Percentiles rank a stretch among this genome's conserved stretches.
Evolutionary conservation across 2,888 invertebrate genomes (phyloP).

Genomic region (Acanthosepion pharaonis): DNA sequence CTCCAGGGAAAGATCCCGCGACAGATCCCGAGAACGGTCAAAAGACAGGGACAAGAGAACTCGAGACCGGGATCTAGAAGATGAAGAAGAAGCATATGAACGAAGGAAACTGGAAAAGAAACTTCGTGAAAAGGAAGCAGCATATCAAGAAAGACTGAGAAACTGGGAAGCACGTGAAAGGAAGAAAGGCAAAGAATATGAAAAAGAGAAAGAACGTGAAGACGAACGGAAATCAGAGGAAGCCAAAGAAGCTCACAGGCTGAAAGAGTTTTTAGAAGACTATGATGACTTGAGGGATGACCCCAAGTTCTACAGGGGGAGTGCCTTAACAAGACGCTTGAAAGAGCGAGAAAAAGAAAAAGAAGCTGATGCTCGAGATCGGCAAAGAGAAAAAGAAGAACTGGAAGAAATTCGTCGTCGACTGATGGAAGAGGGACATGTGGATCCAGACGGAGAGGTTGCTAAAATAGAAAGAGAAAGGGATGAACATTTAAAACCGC

Average conservation of each 20-base stretch:
- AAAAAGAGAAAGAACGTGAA: slow-evolving; percentile 89
- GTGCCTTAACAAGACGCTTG: slow-evolving; percentile 91
- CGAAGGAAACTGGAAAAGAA: slow-evolving; percentile 91
- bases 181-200: slow-evolving; percentile 85
- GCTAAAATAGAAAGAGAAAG: slow-evolving; percentile 81
- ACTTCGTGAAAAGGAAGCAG: slow-evolving; percentile 94
- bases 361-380: slow-evolving; percentile 91
- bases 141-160: slow-evolving; percentile 88
- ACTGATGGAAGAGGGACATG: slow-evolving; percentile 78
- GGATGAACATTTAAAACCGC: slow-evolving; percentile 88
- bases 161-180: slow-evolving; percentile 74
- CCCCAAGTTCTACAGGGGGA: slow-evolving; percentile 94
- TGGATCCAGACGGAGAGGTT: slow-evolving; percentile 76
- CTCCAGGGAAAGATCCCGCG: slow-evolving; percentile 57
- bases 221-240: slow-evolving; percentile 88
- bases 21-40: slow-evolving; percentile 54
- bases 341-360: slow-evolving; percentile 94
- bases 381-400: slow-evolving; percentile 88
- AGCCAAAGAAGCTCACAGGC: slow-evolving; percentile 90
- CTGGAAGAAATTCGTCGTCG: slow-evolving; percentile 87
- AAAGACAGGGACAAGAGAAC: slow-evolving; percentile 72
- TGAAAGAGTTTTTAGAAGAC: slow-evolving; percentile 98
- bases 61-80: slow-evolving; percentile 73
- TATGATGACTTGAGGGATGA: slow-evolving; percentile 99
- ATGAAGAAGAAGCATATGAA: slow-evolving; percentile 94